phyloP scores from a whole-genome alignment of 1,140 invertebrate genomes.

The Cheumatopsyche charites region DNA sequence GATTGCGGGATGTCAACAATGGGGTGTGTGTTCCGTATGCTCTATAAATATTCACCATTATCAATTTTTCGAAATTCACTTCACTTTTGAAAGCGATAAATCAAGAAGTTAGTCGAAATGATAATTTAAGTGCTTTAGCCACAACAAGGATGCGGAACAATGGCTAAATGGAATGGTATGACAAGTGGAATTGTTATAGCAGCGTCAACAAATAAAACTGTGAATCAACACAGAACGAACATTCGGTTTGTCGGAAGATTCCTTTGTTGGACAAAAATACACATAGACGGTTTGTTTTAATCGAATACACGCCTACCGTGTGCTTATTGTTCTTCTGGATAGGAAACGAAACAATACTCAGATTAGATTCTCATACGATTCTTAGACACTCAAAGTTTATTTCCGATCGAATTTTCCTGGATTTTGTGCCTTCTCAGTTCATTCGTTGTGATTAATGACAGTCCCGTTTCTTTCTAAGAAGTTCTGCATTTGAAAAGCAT shows the following conservation, averaged over 20 bases:
- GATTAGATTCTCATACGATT: too few relatives aligned
- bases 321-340: neutral
- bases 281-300: neutral
- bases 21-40: neutral
- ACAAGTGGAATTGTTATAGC: constrained; percentile 25
- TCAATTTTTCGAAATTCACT: too few relatives aligned
- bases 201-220: constrained; percentile 8
- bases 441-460: too few relatives aligned
- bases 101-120: too few relatives aligned
- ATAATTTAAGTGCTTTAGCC: neutral
- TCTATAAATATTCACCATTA: too few relatives aligned
- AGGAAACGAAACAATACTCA: too few relatives aligned
- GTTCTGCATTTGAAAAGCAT: neutral
- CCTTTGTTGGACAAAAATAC: constrained; percentile 20
- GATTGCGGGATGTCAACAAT: constrained; percentile 25
- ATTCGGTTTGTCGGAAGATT: neutral
- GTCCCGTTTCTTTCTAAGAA: too few relatives aligned
- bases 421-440: too few relatives aligned
- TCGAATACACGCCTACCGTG: neutral
- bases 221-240: neutral
- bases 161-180: constrained; percentile 19
- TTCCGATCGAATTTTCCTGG: too few relatives aligned
- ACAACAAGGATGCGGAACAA: neutral
- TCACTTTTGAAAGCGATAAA: too few relatives aligned
- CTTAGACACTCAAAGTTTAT: too few relatives aligned